These are phyloP conservation scores for Tachycineta bicolor DNA, from an alignment of 2,113 vertebrate species.

Conservation along the genomic window DNA sequence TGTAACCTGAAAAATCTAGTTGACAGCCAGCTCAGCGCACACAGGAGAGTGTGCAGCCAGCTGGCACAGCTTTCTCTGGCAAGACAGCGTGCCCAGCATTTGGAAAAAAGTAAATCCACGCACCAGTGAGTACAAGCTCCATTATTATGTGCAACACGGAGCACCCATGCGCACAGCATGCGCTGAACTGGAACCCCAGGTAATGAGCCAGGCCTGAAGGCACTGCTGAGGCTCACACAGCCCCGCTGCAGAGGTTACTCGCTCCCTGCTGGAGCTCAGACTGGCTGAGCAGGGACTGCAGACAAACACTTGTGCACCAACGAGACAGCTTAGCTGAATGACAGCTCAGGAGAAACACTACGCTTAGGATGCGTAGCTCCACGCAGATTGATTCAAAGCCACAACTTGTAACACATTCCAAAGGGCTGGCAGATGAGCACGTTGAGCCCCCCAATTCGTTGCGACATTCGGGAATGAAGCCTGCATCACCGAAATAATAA, in stretches of 20 bases:
- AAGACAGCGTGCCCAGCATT: neutral
- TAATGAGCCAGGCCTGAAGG: neutral
- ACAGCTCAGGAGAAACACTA: neutral
- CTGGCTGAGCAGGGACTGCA: neutral
- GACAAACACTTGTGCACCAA: neutral
- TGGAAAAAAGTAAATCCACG: neutral
- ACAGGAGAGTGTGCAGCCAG: neutral
- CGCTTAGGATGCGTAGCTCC: neutral
- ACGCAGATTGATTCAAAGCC: neutral
- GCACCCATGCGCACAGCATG: neutral
- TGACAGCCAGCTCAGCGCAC: neutral
- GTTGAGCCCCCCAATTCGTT: neutral
- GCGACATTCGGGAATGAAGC: neutral
- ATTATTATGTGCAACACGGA: neutral
- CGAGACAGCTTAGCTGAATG: neutral
- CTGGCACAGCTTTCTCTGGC: neutral
- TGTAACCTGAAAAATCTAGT: neutral
- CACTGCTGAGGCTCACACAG: neutral
- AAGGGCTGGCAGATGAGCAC: neutral
- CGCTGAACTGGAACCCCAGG: neutral
- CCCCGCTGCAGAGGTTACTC: neutral
- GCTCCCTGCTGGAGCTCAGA: neutral
- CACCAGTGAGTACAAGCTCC: neutral
- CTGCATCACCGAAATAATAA: conserved; percentile 33
- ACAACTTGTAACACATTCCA: neutral